Conservation (phyloP, 2,113 vertebrate genomes). For the Tachysurus vachellii region DNA sequence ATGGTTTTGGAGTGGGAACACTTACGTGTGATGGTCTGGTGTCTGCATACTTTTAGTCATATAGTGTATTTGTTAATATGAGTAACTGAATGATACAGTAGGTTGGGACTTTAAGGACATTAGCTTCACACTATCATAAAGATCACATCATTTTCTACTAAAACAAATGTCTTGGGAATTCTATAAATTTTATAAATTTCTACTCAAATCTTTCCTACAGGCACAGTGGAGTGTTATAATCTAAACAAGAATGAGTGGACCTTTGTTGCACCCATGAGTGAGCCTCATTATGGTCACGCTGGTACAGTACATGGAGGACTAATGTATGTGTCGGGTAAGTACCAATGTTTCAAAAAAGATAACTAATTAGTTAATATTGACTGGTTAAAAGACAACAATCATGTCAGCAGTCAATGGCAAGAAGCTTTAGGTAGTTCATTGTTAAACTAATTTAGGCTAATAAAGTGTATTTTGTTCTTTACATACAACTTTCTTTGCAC, state of each 20-base stretch:
- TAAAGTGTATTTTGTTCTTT: neutral
- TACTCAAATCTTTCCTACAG: constrained; percentile 55
- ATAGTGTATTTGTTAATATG: neutral
- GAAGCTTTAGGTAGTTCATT: neutral
- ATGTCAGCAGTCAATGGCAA: neutral
- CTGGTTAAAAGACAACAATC: neutral
- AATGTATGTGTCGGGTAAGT: constrained; percentile 80
- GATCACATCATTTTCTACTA: neutral
- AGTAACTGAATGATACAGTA: neutral
- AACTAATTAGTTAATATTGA: neutral
- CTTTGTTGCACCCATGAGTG: constrained; percentile 70
- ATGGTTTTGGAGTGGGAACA: neutral
- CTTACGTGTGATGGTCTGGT: neutral
- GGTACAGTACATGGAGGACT: constrained; percentile 74
- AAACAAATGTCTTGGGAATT: neutral
- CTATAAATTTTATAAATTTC: neutral
- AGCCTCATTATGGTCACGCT: constrained; percentile 81
- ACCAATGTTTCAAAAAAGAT: neutral
- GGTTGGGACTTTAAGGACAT: neutral
- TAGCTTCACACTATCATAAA: neutral
- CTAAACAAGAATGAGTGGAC: constrained; percentile 78
- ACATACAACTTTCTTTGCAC: neutral
- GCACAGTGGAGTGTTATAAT: constrained; percentile 78
- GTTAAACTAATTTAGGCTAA: neutral
- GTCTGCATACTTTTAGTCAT: neutral